Percentiles rank a stretch among this genome's conserved stretches.
Conservation (phyloP, 2,888 invertebrate species). For the Agonopterix alstromeriana region DNA sequence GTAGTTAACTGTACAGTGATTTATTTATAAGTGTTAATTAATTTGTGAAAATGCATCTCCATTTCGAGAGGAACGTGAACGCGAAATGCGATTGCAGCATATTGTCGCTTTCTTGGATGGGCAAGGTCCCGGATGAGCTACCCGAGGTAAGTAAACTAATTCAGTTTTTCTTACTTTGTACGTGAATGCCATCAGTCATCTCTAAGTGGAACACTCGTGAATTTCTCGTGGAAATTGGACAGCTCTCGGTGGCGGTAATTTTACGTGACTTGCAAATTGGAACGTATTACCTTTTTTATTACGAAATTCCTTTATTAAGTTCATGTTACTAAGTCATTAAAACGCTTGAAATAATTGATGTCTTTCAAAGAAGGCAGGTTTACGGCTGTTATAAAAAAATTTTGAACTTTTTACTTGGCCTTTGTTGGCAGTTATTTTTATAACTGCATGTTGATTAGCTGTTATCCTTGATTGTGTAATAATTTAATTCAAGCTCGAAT, state of each 20-base stretch:
- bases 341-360: too few species aligned
- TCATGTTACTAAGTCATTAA: too few species aligned
- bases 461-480: too few species aligned
- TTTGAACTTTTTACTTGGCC: too few species aligned
- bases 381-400: too few species aligned
- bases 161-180: too few species aligned
- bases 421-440: too few species aligned
- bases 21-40: background rate
- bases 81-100: slow-evolving; percentile 97
- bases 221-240: background rate
- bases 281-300: background rate
- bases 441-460: too few species aligned
- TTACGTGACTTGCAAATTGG: slow-evolving; percentile 4
- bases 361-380: too few species aligned
- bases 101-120: slow-evolving; percentile 98
- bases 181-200: too few species aligned
- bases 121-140: slow-evolving; percentile 96
- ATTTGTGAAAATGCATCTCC: slow-evolving; percentile 88
- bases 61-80: slow-evolving; percentile 95
- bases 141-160: slow-evolving; percentile 84
- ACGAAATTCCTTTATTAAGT: too few species aligned
- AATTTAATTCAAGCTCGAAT: too few species aligned
- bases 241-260: slow-evolving; percentile 2
- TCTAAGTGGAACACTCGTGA: background rate
- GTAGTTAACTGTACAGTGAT: slow-evolving; percentile 1